Evolutionary conservation across 2,113 vertebrate species (phyloP), one percentile per base, ranked within the genome.

Genomic region (Pleuronectes platessa): DNA sequence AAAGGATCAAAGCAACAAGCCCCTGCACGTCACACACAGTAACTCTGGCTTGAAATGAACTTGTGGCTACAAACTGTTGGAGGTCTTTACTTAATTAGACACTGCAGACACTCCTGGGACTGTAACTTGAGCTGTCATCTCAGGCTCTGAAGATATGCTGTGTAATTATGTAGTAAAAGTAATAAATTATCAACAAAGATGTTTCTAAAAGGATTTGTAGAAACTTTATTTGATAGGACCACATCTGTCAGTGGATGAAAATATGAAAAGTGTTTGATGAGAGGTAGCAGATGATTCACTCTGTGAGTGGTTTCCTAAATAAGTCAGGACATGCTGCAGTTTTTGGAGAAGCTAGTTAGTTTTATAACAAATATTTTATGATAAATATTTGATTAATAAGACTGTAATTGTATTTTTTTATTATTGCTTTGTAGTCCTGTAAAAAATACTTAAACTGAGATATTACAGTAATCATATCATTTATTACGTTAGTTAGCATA

Each of bases 1-100:
- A 68, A 72, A 61, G 14, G 61, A 68, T 69, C 27, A 74, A 61
- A 79, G 62, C n/a, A 58, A 58, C 89, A 89, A 67, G 89, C 27
- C 70, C 15, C 59, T 21, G 66, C 88, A 80, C 56, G 86, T 65
- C 61, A 21, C 75, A 4, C 8, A 24, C 49, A 63, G 8, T 59
- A 47, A 60, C 45, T 61, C 53, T 11, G 11, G 45, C 74, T 37
- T 40, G 35, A n/a, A 54, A 21, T n/a, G 51, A n/a, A 54, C 2
- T 54, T 54, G 20, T 54, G 51, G 51, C 20, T 10, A 54, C 51
- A 54, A n/a, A n/a, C 18, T 56, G 26, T 61, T 21, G 31, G 51
- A 54, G 61, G 71, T 62, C 24, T 74, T 31, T 27, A 24, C 31
- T 78, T 64, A 74, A 82, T 75, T 9, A 81, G 27, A 17, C 42